A percentile compares a stretch with the other conserved stretches of the same genome.
Evolutionary conservation across 2,113 vertebrate species (phyloP).

Genomic region (Channa argus): DNA sequence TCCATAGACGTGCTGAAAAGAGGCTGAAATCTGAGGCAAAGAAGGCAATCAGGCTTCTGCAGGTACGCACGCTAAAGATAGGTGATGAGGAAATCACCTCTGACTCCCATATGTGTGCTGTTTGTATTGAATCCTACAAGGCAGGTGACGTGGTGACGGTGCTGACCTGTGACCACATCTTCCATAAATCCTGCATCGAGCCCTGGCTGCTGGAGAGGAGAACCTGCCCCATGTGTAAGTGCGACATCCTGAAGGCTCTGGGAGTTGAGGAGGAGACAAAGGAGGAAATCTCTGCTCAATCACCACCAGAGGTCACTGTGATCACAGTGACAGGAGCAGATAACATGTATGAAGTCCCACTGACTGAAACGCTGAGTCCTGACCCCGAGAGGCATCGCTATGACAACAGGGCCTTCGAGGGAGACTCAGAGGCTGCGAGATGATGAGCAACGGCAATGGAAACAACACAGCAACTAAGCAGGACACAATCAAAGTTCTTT

Average conservation of each 20-base stretch:
- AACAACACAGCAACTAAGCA: slow-evolving; percentile 43
- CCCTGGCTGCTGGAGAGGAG: slow-evolving; percentile 93
- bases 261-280: slow-evolving; percentile 86
- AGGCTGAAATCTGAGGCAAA: slow-evolving; percentile 88
- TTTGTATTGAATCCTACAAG: slow-evolving; percentile 92
- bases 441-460: slow-evolving; percentile 41
- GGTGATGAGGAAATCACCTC: slow-evolving; percentile 88
- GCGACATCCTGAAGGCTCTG: slow-evolving; percentile 91
- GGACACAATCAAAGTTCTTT: slow-evolving; percentile 25
- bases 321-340: slow-evolving; percentile 69
- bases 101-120: slow-evolving; percentile 89
- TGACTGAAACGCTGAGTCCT: slow-evolving; percentile 71
- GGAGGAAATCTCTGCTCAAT: background rate
- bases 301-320: slow-evolving; percentile 72
- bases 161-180: slow-evolving; percentile 94
- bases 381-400: slow-evolving; percentile 80
- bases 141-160: slow-evolving; percentile 90
- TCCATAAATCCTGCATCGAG: slow-evolving; percentile 92
- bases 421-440: slow-evolving; percentile 68
- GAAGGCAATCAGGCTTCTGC: slow-evolving; percentile 88
- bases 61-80: slow-evolving; percentile 88
- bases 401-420: slow-evolving; percentile 92
- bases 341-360: slow-evolving; percentile 70
- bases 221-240: slow-evolving; percentile 96
- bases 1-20: slow-evolving; percentile 75